Evolutionary conservation across 2,113 vertebrate species (phyloP).

Genomic region (Corynorhinus townsendii): DNA sequence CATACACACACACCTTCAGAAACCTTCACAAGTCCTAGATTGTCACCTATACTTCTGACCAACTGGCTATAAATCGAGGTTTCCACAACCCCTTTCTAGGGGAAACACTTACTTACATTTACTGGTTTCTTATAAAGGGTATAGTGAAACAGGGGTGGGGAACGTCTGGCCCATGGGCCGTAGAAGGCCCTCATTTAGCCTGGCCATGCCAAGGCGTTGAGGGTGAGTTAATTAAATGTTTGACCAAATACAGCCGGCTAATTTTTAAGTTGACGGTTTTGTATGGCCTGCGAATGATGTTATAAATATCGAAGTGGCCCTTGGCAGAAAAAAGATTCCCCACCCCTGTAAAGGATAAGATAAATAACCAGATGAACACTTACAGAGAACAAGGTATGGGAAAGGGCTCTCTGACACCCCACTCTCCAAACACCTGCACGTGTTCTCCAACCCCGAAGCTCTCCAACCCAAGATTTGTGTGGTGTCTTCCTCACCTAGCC

Average conservation of each 20-base stretch:
- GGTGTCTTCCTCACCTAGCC: background rate
- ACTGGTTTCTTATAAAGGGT: background rate
- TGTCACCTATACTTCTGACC: background rate
- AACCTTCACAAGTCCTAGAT: background rate
- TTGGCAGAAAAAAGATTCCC: too few species aligned
- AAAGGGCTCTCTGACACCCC: background rate
- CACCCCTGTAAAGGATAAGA: too few species aligned
- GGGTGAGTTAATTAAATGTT: too few species aligned
- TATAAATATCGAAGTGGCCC: too few species aligned
- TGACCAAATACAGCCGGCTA: too few species aligned
- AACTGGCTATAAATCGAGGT: background rate
- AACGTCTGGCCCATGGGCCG: too few species aligned
- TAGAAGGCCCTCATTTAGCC: too few species aligned
- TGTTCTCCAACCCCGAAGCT: background rate
- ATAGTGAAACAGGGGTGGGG: too few species aligned
- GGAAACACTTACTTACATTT: background rate
- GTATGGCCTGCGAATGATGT: too few species aligned
- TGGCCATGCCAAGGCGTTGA: too few species aligned
- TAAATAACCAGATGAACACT: background rate
- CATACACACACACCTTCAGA: background rate
- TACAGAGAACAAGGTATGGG: background rate
- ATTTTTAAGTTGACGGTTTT: too few species aligned
- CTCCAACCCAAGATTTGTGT: background rate
- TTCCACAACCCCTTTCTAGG: background rate
- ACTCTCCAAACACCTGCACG: accelerated